Base-by-base conservation (phyloP, 2,888 invertebrate species). In the Lasioglossum pauxillum region DNA sequence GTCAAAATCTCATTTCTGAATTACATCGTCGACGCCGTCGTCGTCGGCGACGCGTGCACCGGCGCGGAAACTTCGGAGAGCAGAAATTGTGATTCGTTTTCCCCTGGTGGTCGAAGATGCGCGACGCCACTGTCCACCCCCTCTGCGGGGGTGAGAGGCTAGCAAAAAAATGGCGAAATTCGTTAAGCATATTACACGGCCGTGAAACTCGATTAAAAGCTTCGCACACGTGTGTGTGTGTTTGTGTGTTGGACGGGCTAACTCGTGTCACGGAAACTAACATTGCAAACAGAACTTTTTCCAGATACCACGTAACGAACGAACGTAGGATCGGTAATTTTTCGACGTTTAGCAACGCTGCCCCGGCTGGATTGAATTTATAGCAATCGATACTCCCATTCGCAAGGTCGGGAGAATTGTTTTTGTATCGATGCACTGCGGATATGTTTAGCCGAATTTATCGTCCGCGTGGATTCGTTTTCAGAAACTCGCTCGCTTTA, bases 1-100 rank as follows among this genome's bases (percentile, higher is more conserved):
- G 19, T 41, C 79, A 69, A 74, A 85, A 85, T 80, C 84, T 83
- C 84, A 77, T 85, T 76, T 85, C 80, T 74, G 76, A 84, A 85
- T 84, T 79, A 76, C 84, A 31, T 73, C 72, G 75, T 76, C 53
- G 49, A 27, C 53, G 64, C 67, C 53, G 53, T 53, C 53, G 53
- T 53, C 53, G 53, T 23, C 53, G 53, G 7, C 53, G 23, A 7
- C 53, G 53, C 12, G 57, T n/a, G 57, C 57, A 57, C n/a, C n/a
- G n/a, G 69, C 49, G 38, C 83, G 60, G 73, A 49, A 83, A 83
- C 71, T 78, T 75, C 72, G 57, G 57, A 74, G 73, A 74, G 64
- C 71, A 53, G 75, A 31, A 83, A 83, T 84, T 78, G 77, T 82
- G 77, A 82, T 84, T 83, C 77, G 74, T 84, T 74, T 23, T 44